Evolutionary conservation across 2,113 vertebrate genomes (phyloP).

Genomic region (Anolis sagrei): DNA sequence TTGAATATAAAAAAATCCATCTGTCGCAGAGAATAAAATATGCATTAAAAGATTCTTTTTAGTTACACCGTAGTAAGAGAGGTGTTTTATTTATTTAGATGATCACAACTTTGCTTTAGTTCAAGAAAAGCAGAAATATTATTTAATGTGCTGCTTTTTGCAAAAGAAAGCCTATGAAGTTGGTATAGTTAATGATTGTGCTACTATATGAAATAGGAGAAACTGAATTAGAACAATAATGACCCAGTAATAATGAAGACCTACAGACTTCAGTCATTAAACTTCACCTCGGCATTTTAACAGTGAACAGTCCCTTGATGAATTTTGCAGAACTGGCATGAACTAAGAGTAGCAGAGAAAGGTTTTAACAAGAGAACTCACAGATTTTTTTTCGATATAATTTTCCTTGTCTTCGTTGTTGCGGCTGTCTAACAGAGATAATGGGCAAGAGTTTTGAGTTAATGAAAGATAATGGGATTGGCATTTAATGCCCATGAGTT

Average conservation of each 20-base stretch:
- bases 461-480: conserved; percentile 18
- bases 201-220: background rate
- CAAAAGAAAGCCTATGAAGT: background rate
- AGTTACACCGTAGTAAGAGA: background rate
- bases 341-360: background rate
- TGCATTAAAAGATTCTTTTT: background rate
- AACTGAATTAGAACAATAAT: background rate
- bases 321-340: background rate
- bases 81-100: conserved; percentile 2
- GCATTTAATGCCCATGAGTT: background rate
- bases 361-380: background rate
- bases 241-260: no score
- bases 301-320: background rate
- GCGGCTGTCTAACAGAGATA: background rate
- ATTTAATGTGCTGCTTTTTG: background rate
- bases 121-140: background rate
- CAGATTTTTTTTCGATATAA: background rate
- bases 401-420: background rate
- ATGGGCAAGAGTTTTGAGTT: conserved; percentile 14
- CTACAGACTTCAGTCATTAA: background rate
- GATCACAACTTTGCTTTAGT: background rate
- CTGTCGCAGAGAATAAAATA: conserved; percentile 3
- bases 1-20: conserved; percentile 7
- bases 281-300: background rate
- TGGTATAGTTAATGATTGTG: background rate